phyloP scores from a whole-genome alignment of 2,797 vertebrate species.

The Takifugu ocellatus region DNA sequence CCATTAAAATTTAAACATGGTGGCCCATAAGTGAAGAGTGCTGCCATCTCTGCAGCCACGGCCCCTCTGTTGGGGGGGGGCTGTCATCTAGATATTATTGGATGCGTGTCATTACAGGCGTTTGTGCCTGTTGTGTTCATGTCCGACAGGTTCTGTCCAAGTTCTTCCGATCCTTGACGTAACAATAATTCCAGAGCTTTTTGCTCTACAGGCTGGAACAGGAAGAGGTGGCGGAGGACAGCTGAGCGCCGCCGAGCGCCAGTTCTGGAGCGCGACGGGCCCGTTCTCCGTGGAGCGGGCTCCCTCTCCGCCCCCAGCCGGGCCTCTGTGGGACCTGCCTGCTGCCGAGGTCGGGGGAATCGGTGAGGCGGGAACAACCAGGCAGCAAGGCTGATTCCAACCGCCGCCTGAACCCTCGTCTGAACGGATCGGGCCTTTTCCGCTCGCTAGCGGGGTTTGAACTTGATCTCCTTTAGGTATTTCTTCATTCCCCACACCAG shows the following conservation, averaged over 20 bases:
- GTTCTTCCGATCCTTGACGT: too few species aligned
- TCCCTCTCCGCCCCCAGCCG: conserved; percentile 16
- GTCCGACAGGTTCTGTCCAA: too few species aligned
- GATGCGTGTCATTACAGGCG: conserved; percentile 34
- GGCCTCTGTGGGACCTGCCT: conserved; percentile 24
- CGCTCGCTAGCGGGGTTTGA: too few species aligned
- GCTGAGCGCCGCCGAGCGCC: conserved; percentile 30
- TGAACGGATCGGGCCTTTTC: too few species aligned
- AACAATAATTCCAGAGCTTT: too few species aligned
- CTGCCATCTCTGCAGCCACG: conserved; percentile 42
- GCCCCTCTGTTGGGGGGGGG: conserved; percentile 21
- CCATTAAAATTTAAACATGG: conserved; percentile 22
- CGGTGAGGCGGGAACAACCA: not conserved
- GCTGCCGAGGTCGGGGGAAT: conserved; percentile 36
- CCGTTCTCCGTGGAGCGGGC: conserved; percentile 42
- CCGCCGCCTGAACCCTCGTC: conserved; percentile 1
- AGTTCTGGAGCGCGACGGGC: conserved; percentile 48
- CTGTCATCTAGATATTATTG: conserved; percentile 52
- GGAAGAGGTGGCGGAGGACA: conserved; percentile 10
- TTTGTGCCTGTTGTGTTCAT: conserved; percentile 25
- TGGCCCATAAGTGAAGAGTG: conserved; percentile 19
- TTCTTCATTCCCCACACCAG: too few species aligned
- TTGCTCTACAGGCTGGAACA: too few species aligned
- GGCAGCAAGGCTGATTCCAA: not conserved
- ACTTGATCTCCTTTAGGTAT: too few species aligned